Conservation (phyloP, 2,113 vertebrate genomes). For the Calidris pygmaea region DNA sequence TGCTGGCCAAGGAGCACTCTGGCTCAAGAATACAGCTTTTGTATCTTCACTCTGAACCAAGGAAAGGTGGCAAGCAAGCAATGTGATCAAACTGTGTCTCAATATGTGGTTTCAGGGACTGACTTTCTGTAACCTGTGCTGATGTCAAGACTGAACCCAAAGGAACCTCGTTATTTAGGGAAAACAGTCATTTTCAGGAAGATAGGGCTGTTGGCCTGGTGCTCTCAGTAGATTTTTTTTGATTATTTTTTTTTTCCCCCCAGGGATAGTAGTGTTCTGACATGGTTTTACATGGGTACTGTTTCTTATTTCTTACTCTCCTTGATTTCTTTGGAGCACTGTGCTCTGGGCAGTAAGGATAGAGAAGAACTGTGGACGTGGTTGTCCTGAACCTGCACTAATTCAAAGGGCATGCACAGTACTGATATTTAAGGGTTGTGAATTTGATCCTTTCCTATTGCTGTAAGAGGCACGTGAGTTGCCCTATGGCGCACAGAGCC, state of each 20-base stretch:
- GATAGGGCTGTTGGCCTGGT: neutral
- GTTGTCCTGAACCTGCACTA: neutral
- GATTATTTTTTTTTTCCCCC: accelerated
- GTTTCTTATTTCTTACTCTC: neutral
- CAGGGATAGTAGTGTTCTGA: neutral
- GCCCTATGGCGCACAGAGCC: neutral
- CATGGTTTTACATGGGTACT: neutral
- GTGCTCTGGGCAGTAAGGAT: neutral
- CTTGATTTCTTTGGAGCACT: neutral
- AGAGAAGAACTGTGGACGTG: neutral
- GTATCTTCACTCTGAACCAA: neutral
- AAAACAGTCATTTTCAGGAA: neutral
- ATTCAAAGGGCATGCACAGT: neutral
- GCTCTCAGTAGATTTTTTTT: neutral
- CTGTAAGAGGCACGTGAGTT: accelerated
- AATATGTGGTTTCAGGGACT: neutral
- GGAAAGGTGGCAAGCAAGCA: neutral
- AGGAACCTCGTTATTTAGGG: neutral
- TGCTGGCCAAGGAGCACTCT: neutral
- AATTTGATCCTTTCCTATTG: neutral
- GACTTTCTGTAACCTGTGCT: neutral
- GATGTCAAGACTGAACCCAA: neutral
- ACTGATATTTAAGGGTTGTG: neutral
- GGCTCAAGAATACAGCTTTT: neutral
- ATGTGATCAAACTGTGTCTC: neutral